phyloP scores from a whole-genome alignment of 2,797 vertebrate species.

The Phoeniculus purpureus region DNA sequence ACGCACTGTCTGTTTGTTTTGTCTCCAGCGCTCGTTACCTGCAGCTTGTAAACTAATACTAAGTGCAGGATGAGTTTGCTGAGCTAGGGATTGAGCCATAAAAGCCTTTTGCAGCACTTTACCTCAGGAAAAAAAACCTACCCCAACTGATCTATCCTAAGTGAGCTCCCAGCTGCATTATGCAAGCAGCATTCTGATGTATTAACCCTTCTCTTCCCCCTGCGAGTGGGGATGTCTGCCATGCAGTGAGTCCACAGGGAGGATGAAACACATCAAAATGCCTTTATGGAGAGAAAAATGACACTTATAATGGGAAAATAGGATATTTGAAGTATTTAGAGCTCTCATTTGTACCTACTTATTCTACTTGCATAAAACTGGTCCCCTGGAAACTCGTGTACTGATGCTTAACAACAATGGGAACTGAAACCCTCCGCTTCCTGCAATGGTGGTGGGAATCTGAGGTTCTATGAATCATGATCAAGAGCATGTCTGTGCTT shows the following conservation, averaged over 20 bases:
- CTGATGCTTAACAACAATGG: background rate
- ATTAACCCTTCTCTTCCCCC: background rate
- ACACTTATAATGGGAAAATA: background rate
- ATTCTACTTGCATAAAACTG: background rate
- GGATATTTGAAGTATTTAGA: background rate
- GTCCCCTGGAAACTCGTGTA: background rate
- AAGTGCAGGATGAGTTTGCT: background rate
- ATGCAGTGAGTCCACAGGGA: rapidly evolving
- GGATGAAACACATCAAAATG: rapidly evolving
- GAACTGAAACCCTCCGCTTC: background rate
- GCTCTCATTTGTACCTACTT: background rate
- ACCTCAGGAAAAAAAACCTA: background rate
- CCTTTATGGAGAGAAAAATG: background rate
- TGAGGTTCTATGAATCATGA: background rate
- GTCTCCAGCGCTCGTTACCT: background rate
- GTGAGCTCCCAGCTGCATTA: background rate
- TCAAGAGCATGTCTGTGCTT: background rate
- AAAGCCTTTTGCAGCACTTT: constrained; percentile 12
- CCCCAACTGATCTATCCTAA: background rate
- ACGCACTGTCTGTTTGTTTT: background rate
- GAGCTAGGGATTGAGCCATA: background rate
- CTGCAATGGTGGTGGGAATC: background rate
- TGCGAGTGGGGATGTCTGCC: too few relatives aligned
- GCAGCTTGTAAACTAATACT: background rate
- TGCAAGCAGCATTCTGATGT: background rate